phyloP scores from a whole-genome alignment of 2,113 vertebrate species.

The Craseonycteris thonglongyai region DNA sequence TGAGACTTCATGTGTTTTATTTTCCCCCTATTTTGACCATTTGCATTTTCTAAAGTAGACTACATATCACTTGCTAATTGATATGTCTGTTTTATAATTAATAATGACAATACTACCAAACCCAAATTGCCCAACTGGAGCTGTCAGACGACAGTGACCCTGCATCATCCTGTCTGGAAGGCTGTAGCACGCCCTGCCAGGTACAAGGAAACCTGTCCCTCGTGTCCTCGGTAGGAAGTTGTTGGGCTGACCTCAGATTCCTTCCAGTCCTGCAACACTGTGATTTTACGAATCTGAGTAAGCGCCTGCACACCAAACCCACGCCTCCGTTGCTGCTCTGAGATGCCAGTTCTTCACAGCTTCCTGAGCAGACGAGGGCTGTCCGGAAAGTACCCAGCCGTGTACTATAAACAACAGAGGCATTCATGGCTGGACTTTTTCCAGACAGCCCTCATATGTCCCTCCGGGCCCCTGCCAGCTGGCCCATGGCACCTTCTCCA shows the following conservation, averaged over 20 bases:
- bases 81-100: not conserved
- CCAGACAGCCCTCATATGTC: too few relatives aligned
- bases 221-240: not conserved
- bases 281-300: not conserved
- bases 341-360: not conserved
- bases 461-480: not conserved
- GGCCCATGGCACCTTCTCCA: not conserved
- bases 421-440: too few relatives aligned
- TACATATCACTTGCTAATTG: not conserved
- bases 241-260: not conserved
- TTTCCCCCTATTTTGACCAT: not conserved
- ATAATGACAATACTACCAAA: not conserved
- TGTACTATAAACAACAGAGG: too few relatives aligned
- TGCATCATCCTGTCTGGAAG: not conserved
- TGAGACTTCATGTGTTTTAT: not conserved
- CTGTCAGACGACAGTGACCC: not conserved
- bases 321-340: too few relatives aligned
- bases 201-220: not conserved
- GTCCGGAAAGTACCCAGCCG: too few relatives aligned
- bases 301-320: not conserved
- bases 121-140: not conserved
- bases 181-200: not conserved
- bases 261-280: not conserved
- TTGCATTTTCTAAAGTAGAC: not conserved
- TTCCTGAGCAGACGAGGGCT: too few relatives aligned